Evolutionary conservation across 2,888 invertebrate genomes (phyloP), one percentile per base, ranked within the genome.

Genomic region (Polyploca ridens): DNA sequence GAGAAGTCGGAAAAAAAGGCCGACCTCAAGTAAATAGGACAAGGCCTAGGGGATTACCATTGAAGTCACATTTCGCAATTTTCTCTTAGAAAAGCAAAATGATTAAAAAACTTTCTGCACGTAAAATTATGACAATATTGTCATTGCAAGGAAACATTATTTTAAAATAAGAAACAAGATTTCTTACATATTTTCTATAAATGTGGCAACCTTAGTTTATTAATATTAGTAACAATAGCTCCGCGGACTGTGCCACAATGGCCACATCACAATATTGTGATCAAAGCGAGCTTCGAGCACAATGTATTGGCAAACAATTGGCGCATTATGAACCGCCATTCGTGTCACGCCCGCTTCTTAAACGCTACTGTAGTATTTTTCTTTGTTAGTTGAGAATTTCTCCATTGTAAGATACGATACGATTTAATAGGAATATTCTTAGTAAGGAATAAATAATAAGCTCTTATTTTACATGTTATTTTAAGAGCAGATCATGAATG

Each of bases 221-320:
- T 35, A 46, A 44, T 16, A 54, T 41, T 44, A 11, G 44, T 44
- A 46, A 65, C 65, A 65, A 65, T 63, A 63, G 46, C 58, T 62
- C 44, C 58, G 35, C 59, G 62, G 65, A 62, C 35, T 59, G 46
- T 6, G 46, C 11, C 11, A 65, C 65, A 65, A 62, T 76, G 72
- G 79, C 69, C 66, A 67, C 74, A 76, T 81, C 80, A 83, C 82
- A 86, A 87, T 84, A 85, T 87, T 86, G 81, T 80, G 86, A 85
- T 81, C 77, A 76, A 72, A 73, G 69, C 68, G 69, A 38, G 69
- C 74, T 62, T 62, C 62, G 54, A 54, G 54, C 54, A 54, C 71
- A 67, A 58, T 64, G 76, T 81, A 81, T 84, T 76, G 79, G 71
- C 81, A 82, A 84, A 89, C 88, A 88, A 89, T 88, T 80, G 83